A percentile compares a stretch with the other conserved stretches of the same genome.
These are phyloP conservation scores for Dorcus parallelipipedus DNA, from an alignment of 2,888 invertebrate genomes.

Conservation along the genomic window DNA sequence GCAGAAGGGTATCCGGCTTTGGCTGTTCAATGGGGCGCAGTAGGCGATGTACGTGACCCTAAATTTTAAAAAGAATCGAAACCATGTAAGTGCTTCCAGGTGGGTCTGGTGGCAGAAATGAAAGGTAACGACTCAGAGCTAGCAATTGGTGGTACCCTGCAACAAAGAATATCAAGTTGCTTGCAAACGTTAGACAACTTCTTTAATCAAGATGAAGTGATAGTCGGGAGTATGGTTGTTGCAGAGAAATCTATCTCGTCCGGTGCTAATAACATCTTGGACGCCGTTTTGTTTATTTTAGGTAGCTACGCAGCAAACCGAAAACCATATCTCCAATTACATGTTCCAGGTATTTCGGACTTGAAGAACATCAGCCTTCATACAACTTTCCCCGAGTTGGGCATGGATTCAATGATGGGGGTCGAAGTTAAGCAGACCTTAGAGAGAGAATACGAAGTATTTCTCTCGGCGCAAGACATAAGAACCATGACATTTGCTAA, in stretches of 20 bases:
- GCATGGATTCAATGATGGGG: slow-evolving; percentile 96
- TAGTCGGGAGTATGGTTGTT: slow-evolving; percentile 65
- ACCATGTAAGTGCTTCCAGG: slow-evolving; percentile 34
- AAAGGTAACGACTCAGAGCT: slow-evolving; percentile 19
- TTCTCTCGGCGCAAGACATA: slow-evolving; percentile 82
- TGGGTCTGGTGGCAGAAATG: slow-evolving; percentile 62
- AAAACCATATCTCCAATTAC: slow-evolving; percentile 58
- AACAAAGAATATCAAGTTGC: slow-evolving; percentile 43
- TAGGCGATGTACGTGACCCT: slow-evolving; percentile 45
- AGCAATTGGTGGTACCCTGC: slow-evolving; percentile 34
- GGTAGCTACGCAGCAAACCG: slow-evolving; percentile 45
- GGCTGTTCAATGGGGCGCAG: slow-evolving; percentile 27
- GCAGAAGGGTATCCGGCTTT: slow-evolving; percentile 22
- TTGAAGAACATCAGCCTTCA: slow-evolving; percentile 67
- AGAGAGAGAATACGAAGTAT: slow-evolving; percentile 57
- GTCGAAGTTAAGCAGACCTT: slow-evolving; percentile 87
- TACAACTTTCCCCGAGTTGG: slow-evolving; percentile 81
- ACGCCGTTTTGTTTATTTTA: slow-evolving; percentile 62
- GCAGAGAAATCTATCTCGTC: slow-evolving; percentile 64
- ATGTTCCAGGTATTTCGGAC: slow-evolving; percentile 65
- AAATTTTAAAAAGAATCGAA: neutral
- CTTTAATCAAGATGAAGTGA: slow-evolving; percentile 61
- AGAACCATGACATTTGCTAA: slow-evolving; percentile 74
- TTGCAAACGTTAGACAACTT: slow-evolving; percentile 63
- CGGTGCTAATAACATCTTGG: slow-evolving; percentile 50